These are phyloP conservation scores for Periophthalmus modestus DNA, from an alignment of 2,113 vertebrate species.

Conservation along the genomic window DNA sequence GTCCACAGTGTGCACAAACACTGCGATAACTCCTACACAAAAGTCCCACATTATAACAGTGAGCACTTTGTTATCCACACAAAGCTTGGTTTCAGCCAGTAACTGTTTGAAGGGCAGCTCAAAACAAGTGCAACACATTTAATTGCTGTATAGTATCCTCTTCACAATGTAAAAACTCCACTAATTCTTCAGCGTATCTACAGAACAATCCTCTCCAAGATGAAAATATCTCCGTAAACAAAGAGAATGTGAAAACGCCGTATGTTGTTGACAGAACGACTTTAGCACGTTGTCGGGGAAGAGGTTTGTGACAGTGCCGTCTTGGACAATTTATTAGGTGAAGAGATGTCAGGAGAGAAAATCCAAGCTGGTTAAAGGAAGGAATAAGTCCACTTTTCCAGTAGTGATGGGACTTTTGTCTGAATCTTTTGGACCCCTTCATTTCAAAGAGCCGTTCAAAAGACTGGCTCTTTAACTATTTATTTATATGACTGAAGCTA, in stretches of 20 bases:
- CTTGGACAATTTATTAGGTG: conserved; percentile 1
- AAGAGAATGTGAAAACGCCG: conserved; percentile 1
- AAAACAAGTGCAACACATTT: conserved; percentile 75
- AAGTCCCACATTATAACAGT: conserved; percentile 66
- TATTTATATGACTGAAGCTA: too few relatives aligned
- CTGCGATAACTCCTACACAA: conserved; percentile 71
- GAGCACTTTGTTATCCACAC: conserved; percentile 69
- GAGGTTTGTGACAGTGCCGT: neutral
- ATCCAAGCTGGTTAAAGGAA: neutral
- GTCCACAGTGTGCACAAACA: conserved; percentile 32
- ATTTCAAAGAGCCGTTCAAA: too few relatives aligned
- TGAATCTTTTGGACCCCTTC: too few relatives aligned
- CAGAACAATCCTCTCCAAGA: conserved; percentile 32
- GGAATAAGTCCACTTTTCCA: neutral
- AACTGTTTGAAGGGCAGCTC: conserved; percentile 57
- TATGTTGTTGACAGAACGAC: conserved; percentile 22
- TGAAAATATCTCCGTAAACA: conserved; percentile 47
- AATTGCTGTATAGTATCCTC: conserved; percentile 70
- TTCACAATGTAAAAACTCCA: conserved; percentile 53
- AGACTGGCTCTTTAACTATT: too few relatives aligned
- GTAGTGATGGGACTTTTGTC: neutral
- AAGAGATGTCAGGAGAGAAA: neutral
- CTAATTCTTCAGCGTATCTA: conserved; percentile 45
- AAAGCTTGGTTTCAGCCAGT: conserved; percentile 52
- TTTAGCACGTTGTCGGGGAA: conserved; percentile 22